Base-by-base conservation (phyloP, 2,888 invertebrate species). In the Erannis defoliaria region DNA sequence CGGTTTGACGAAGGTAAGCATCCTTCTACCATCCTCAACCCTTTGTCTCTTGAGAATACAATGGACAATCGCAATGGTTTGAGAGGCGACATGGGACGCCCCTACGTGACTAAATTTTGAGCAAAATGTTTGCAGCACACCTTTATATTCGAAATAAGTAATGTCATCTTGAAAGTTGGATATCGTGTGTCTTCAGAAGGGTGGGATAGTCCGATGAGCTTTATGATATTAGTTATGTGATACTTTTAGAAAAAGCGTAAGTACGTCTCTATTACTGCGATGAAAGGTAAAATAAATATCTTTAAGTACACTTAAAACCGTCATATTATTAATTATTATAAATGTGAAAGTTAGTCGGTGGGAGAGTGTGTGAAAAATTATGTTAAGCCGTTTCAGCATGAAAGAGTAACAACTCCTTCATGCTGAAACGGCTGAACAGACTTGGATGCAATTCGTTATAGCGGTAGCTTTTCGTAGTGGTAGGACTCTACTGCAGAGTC, bases 61-160 rank as follows among this genome's bases (percentile, higher is more conserved):
- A 90, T 89, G 88, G 91, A 88, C 90, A 88, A 88, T 88, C 82
- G 89, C 85, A 85, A 88, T 87, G 85, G 85, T 84, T 88, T 80
- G 79, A 85, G 88, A 90, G 82, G 84, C 88, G 91, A 90, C 89
- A 90, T 85, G 87, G 89, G 87, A 90, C 85, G 85, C 84, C 42
- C 85, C 88, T 88, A 92, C 92, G 92, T 92, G 91, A 92, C 90
- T 89, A 90, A 92, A 90, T 90, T 92, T 89, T 82, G 80, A 85
- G 84, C 83, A 84, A 87, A 89, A 90, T 85, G 85, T 88, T 88
- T 86, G 88, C 78, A 82, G 81, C 75, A 78, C 82, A 82, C 79
- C 80, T 81, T 63, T 62, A 78, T 80, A 78, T 81, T 80, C 76
- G 74, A 87, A 88, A 88, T 88, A 89, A 86, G 88, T 87, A 86